Conservation (phyloP, 1,140 invertebrate genomes). For the Dermatophagoides farinae region DNA sequence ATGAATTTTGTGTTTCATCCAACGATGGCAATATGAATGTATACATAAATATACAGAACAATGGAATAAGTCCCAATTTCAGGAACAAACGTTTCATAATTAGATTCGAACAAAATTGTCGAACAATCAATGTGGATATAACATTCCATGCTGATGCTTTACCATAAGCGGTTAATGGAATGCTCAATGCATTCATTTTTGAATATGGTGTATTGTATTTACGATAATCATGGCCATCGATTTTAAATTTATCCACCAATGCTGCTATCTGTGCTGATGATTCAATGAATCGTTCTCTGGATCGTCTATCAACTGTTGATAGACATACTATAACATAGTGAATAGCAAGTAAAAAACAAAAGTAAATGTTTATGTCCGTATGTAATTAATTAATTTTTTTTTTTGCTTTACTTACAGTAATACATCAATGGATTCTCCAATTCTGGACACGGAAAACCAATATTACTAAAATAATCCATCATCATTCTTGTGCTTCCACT, state of each 20-base stretch:
- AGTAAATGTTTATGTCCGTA: not conserved
- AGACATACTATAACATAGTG: conserved; percentile 43
- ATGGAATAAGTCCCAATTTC: conserved; percentile 47
- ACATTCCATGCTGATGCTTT: conserved; percentile 46
- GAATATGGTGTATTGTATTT: conserved; percentile 6
- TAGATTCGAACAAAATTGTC: conserved; percentile 20
- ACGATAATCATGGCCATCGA: conserved; percentile 8
- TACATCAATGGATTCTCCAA: conserved; percentile 82
- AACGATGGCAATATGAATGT: conserved; percentile 43
- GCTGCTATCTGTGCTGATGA: conserved; percentile 78
- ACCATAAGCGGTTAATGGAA: conserved; percentile 35
- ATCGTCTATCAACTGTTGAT: conserved; percentile 69
- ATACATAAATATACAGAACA: conserved; percentile 54
- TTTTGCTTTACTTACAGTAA: conserved; percentile 36
- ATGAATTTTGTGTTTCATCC: conserved; percentile 47
- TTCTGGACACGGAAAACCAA: conserved; percentile 74
- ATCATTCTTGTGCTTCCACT: conserved; percentile 62
- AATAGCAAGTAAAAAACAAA: not conserved
- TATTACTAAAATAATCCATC: conserved; percentile 67
- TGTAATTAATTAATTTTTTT: not conserved
- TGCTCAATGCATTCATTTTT: not conserved
- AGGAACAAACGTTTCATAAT: conserved; percentile 49
- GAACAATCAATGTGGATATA: conserved; percentile 42
- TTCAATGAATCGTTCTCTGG: conserved; percentile 66
- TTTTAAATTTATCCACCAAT: conserved; percentile 69